Evolutionary conservation across 2,888 invertebrate species (phyloP), one percentile per base, ranked within the genome.

Genomic region (Andrena haemorrhoa): DNA sequence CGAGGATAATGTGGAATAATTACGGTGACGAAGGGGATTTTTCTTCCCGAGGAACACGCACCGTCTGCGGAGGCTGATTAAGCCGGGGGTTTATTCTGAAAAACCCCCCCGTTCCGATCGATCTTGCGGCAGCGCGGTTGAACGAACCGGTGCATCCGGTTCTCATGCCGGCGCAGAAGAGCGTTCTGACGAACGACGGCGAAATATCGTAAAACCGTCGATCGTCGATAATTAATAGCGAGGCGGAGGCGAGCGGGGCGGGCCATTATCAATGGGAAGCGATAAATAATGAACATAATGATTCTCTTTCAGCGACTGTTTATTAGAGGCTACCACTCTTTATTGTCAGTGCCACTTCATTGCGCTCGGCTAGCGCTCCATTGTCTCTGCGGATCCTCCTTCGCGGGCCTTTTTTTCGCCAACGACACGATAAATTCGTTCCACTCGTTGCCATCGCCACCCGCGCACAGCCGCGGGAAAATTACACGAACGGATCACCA

Each of bases 281-380:
- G 72, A 85, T 87, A 84, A 87, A 87, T 87, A 85, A 86, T 77
- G 82, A 85, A 84, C 87, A 87, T 87, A 85, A 86, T 77, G 82
- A 85, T 84, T 85, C 82, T 77, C 82, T 77, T 82, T 75, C 87
- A 68, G 60, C 53, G 63, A 76, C 75, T 85, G 83, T 87, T 85
- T 87, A 84, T 85, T 80, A 78, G 75, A 68, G 47, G 58, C 74
- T 78, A 70, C 74, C 79, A 81, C 76, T 80, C 82, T 86, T 82
- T 84, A 86, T 86, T 84, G 86, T 75, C 81, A 41, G 76, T 79
- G 86, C 86, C 86, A 79, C 75, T 79, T 86, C 76, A 77, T 75
- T 84, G 86, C 83, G 70, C 80, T 61, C 73, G 71, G 63, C 66
- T 51, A 56, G 60, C 53, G 61, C 64, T 35, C 69, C 47, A 83